Conservation (phyloP, 2,113 vertebrate species). For the Odocoileus hemionus region DNA sequence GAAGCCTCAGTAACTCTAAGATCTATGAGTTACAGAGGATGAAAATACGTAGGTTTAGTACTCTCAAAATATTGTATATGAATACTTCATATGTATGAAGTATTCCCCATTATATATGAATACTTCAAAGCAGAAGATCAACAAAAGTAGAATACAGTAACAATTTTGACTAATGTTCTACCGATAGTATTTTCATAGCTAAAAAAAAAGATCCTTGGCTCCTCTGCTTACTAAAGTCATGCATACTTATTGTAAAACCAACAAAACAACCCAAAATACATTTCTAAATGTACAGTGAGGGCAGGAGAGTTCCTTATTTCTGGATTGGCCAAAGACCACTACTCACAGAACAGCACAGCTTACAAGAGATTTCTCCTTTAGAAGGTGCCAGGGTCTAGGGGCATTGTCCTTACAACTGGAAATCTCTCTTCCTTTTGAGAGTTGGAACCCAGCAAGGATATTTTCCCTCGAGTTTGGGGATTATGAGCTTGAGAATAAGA, state of each 20-base stretch:
- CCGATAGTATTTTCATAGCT: neutral
- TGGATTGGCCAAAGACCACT: neutral
- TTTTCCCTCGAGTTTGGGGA: neutral
- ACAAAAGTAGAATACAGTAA: neutral
- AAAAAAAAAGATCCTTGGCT: neutral
- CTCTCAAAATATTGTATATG: neutral
- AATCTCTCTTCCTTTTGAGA: neutral
- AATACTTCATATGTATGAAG: neutral
- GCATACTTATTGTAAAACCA: neutral
- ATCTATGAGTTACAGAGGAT: neutral
- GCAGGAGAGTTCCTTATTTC: neutral
- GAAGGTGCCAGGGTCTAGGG: neutral
- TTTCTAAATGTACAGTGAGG: neutral
- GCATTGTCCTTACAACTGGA: neutral
- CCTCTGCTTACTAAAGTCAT: neutral
- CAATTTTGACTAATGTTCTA: neutral
- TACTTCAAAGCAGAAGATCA: neutral
- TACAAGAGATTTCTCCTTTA: neutral
- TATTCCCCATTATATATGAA: neutral
- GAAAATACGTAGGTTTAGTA: neutral
- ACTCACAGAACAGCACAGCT: neutral
- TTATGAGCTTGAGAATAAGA: neutral
- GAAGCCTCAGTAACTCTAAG: neutral
- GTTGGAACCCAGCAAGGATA: neutral
- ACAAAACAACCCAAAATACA: neutral